Base-by-base conservation (phyloP, 2,888 invertebrate species). In the Ramazzottius varieornatus region DNA sequence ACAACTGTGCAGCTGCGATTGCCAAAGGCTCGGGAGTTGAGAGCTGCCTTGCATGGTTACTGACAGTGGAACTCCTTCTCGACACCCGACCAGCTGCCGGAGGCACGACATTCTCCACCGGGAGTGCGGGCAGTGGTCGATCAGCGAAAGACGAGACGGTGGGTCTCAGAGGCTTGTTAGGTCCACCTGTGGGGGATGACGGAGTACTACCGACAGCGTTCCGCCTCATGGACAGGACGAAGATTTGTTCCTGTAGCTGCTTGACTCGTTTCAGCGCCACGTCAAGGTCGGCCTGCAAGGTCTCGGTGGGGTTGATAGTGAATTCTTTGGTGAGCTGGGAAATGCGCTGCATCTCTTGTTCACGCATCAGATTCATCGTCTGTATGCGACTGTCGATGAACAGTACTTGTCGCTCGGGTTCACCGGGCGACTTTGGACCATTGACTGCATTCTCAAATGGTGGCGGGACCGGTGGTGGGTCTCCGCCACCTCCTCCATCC, bases 281-380 rank as follows among this genome's bases (percentile, higher is more conserved):
- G 13, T 77, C 76, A 67, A 83, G 73, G 73, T 54, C 40, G 40
- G 20, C 40, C 40, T 40, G 40, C 40, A 40, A 40, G 4, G 8
- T 54, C 54, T 54, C 54, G 54, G 54, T 54, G 20, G 54, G 54
- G 24, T 54, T 54, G 29, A 29, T 24, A 8, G 13, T 4, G 29
- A 54, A 54, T 16, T 16, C 54, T 16, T 16, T 54, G 54, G 54
- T 54, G 4, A 54, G 29, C 29, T 54, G 54, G 29, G 29, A 16
- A 54, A 54, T 54, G 29, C 24, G 8, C 32, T 68, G 65, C 46
- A 68, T 67, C 65, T 73, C 72, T 32, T 72, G 70, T 33, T 72
- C 71, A 40, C 91, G 79, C 92, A 93, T 93, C 72, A 88, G 80
- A 70, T 85, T 83, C 69, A 90, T 82, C 29, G 90, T 89, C 75